Evolutionary conservation across 2,797 vertebrate genomes (phyloP).

Genomic region (Bovichtus diacanthus): DNA sequence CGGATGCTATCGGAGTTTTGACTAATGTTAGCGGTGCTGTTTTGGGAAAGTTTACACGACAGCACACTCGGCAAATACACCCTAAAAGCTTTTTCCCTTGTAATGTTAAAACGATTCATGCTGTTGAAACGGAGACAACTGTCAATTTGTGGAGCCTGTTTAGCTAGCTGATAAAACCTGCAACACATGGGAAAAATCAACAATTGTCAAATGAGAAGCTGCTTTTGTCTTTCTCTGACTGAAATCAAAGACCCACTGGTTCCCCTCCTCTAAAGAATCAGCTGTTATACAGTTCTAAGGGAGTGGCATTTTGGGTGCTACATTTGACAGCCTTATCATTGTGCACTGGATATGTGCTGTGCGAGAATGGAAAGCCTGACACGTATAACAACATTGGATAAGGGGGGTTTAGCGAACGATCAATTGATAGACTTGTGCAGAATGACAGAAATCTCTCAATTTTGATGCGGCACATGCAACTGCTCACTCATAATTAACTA

Average conservation of each 20-base stretch:
- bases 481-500: slow-evolving; percentile 45
- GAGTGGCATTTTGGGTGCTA: no score
- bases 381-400: neutral
- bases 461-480: slow-evolving; percentile 34
- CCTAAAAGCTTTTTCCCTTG: neutral
- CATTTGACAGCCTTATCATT: no score
- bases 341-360: no score
- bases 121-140: neutral
- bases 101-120: neutral
- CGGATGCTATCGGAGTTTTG: neutral
- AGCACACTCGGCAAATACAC: neutral
- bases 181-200: neutral
- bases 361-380: neutral
- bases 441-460: neutral
- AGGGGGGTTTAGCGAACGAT: neutral
- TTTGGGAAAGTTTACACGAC: neutral
- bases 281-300: no score
- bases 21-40: neutral
- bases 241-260: neutral
- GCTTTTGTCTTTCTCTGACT: neutral
- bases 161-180: neutral
- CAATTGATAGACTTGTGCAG: slow-evolving; percentile 11
- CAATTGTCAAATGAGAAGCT: neutral
- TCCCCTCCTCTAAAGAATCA: neutral
- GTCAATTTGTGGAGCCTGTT: neutral